These are phyloP conservation scores for Dromiciops gliroides DNA, from an alignment of 2,113 vertebrate genomes.

Conservation along the genomic window DNA sequence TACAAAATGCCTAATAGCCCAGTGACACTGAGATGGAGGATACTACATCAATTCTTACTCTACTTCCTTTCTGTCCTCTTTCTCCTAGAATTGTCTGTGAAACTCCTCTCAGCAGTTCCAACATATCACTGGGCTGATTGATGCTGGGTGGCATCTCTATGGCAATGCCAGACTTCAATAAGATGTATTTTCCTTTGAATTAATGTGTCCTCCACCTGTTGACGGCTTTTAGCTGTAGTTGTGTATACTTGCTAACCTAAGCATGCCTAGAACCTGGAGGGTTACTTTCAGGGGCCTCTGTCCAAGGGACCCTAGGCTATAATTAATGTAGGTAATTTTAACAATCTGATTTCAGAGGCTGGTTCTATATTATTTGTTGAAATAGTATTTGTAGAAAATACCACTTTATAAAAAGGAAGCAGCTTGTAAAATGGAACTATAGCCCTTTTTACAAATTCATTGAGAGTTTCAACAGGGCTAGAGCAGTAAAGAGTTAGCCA, in stretches of 20 bases:
- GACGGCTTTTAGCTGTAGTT: too few species aligned
- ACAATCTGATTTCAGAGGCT: not conserved
- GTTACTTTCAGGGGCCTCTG: too few species aligned
- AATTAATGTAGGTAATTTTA: not conserved
- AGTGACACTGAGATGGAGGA: not conserved
- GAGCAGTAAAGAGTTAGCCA: not conserved
- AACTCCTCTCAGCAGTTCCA: not conserved
- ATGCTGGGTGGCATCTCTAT: not conserved
- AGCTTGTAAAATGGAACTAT: not conserved
- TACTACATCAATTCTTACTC: not conserved
- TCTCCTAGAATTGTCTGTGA: not conserved
- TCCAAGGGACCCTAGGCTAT: too few species aligned
- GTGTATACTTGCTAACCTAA: too few species aligned
- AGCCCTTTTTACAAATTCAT: not conserved
- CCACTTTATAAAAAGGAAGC: conserved; percentile 7
- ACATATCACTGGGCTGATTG: not conserved
- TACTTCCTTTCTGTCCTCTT: not conserved
- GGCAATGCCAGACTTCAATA: not conserved
- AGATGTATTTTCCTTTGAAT: not conserved
- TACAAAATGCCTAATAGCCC: not conserved
- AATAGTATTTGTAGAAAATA: not conserved
- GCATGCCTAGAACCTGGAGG: too few species aligned
- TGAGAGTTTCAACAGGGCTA: not conserved
- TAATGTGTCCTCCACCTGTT: too few species aligned
- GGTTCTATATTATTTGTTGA: not conserved